phyloP scores from a whole-genome alignment of 2,888 invertebrate genomes.

The Apotomis betuletana region DNA sequence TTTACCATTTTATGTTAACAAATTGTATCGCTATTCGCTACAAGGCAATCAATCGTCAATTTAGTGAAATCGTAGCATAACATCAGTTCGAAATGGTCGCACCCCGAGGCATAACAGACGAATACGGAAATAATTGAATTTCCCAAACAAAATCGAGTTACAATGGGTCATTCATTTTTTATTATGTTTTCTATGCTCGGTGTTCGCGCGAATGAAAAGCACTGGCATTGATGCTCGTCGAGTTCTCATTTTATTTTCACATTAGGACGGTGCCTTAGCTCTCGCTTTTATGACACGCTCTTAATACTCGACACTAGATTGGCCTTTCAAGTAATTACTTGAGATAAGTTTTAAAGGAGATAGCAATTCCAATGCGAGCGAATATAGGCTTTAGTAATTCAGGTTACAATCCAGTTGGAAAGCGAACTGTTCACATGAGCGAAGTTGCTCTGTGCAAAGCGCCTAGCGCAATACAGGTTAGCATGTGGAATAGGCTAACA shows the following conservation, averaged over 20 bases:
- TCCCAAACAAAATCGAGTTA: constrained; percentile 56
- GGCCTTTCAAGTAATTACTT: constrained; percentile 11
- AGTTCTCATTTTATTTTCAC: constrained; percentile 34
- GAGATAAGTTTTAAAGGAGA: not conserved
- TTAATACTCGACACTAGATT: constrained; percentile 15
- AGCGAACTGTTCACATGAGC: not conserved
- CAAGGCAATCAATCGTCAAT: constrained; percentile 21
- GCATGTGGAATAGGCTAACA: constrained; percentile 11
- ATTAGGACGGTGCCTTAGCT: constrained; percentile 26
- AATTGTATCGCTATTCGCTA: constrained; percentile 9
- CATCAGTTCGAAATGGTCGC: constrained; percentile 48
- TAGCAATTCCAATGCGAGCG: not conserved
- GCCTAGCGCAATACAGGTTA: not conserved
- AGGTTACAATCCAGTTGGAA: not conserved
- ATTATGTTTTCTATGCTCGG: constrained; percentile 44
- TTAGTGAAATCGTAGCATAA: constrained; percentile 44
- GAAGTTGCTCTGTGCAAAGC: not conserved
- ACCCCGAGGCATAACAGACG: constrained; percentile 46
- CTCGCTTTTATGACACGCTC: constrained; percentile 24
- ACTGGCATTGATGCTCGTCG: constrained; percentile 32
- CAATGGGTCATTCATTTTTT: constrained; percentile 59
- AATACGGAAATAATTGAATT: constrained; percentile 60
- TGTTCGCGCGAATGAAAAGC: constrained; percentile 28
- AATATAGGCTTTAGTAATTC: not conserved
- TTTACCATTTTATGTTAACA: not conserved